A percentile compares a stretch with the other conserved stretches of the same genome.
These are phyloP conservation scores for Sardinella longiceps DNA, from an alignment of 2,797 vertebrate genomes.

Conservation along the genomic window DNA sequence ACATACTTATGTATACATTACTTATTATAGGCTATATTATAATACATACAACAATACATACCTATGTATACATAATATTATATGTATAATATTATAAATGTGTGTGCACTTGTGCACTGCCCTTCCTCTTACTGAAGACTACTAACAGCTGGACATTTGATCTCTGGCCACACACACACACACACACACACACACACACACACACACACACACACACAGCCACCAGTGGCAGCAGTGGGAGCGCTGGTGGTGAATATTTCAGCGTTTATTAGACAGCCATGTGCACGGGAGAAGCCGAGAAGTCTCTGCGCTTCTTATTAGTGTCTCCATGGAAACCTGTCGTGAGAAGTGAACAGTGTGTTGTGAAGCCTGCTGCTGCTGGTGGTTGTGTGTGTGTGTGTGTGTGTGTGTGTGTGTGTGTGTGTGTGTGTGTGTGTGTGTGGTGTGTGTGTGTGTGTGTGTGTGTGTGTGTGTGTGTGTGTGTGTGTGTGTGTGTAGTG, in stretches of 20 bases:
- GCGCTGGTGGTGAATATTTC: constrained; percentile 29
- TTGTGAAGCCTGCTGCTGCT: neutral
- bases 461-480: neutral
- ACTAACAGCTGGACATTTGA: constrained; percentile 27
- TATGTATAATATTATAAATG: too few relatives aligned
- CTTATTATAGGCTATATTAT: too few relatives aligned
- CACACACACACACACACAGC: constrained; percentile 18
- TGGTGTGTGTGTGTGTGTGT: neutral
- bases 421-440: constrained; percentile 1
- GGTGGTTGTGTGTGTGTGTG: neutral
- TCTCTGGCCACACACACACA: constrained; percentile 19
- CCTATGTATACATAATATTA: too few relatives aligned
- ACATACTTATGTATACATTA: too few relatives aligned
- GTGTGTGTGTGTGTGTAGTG: constrained; percentile 1
- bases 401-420: constrained; percentile 9
- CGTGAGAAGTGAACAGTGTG: constrained; percentile 1
- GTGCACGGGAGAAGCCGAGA: constrained; percentile 36
- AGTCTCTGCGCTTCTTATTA: constrained; percentile 49
- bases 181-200: constrained; percentile 21
- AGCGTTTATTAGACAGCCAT: constrained; percentile 46
- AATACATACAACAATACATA: too few relatives aligned
- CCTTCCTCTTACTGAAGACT: too few relatives aligned
- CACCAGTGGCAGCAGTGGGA: neutral
- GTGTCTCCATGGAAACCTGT: constrained; percentile 58
- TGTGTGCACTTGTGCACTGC: too few relatives aligned